Conservation (phyloP, 2,888 invertebrate species). For the Loripinus fragilis region DNA sequence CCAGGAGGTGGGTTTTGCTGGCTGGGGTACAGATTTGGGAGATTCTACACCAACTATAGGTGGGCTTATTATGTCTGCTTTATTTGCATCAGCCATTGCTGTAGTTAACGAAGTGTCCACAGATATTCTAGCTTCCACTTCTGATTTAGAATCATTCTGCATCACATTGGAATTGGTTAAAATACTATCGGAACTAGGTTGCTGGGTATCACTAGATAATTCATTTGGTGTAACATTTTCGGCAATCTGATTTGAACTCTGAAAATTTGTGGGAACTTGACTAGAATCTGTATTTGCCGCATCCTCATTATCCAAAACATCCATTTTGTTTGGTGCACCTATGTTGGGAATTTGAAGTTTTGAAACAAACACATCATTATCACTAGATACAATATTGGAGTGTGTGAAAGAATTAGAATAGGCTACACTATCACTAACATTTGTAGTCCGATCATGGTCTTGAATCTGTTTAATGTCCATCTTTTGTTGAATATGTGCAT, state of each 20-base stretch:
- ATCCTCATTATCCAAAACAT: neutral
- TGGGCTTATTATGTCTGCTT: constrained; percentile 15
- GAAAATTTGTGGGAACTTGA: constrained; percentile 10
- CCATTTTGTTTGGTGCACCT: neutral
- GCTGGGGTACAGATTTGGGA: constrained; percentile 5
- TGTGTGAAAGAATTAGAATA: constrained; percentile 3
- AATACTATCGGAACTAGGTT: neutral
- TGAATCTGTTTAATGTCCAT: constrained; percentile 54
- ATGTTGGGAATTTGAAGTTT: constrained; percentile 17
- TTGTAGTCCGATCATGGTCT: constrained; percentile 59
- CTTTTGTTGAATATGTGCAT: neutral
- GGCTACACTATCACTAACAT: neutral
- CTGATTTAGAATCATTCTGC: neutral
- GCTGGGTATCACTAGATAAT: neutral
- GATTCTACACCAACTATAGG: neutral
- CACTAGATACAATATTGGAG: neutral
- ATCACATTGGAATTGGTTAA: neutral
- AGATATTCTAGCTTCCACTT: neutral
- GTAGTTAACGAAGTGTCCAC: constrained; percentile 4
- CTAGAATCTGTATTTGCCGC: neutral
- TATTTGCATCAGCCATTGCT: constrained; percentile 1
- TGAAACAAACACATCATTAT: constrained; percentile 11
- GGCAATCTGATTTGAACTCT: neutral
- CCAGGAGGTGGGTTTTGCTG: constrained; percentile 64
- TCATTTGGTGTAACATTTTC: neutral